Conservation (phyloP, 2,888 invertebrate species). For the Folsomia candida region DNA sequence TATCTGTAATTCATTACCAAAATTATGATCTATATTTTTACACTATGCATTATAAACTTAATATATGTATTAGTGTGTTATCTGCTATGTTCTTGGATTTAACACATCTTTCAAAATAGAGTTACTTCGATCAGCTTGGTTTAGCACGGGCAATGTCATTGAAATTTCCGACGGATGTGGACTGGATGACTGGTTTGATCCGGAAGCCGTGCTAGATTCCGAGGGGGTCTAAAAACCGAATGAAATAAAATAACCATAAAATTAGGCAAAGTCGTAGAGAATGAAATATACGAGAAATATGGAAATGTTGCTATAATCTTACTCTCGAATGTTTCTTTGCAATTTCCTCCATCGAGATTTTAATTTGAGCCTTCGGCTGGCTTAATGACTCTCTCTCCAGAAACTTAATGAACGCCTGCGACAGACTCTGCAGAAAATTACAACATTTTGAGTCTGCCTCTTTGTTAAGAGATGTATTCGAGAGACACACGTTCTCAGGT, state of each 20-base stretch:
- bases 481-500: neutral
- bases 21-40: too few species aligned
- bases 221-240: conserved; percentile 8
- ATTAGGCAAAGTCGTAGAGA: neutral
- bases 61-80: too few species aligned
- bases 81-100: conserved; percentile 53
- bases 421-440: conserved; percentile 58
- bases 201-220: conserved; percentile 32
- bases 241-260: neutral
- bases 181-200: neutral
- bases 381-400: conserved; percentile 81
- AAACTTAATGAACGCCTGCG: conserved; percentile 73
- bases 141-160: conserved; percentile 49
- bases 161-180: conserved; percentile 42
- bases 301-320: conserved; percentile 17
- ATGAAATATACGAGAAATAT: neutral
- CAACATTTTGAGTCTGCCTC: neutral
- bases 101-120: conserved; percentile 63
- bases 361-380: conserved; percentile 63
- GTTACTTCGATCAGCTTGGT: conserved; percentile 56
- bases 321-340: conserved; percentile 45
- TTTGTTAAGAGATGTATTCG: neutral
- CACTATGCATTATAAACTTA: too few species aligned
- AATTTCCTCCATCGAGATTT: conserved; percentile 57
- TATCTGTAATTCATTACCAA: too few species aligned